A percentile compares a stretch with the other conserved stretches of the same genome.
These are phyloP conservation scores for Drosophila engyochracea DNA, from an alignment of 2,888 invertebrate genomes.

Conservation along the genomic window DNA sequence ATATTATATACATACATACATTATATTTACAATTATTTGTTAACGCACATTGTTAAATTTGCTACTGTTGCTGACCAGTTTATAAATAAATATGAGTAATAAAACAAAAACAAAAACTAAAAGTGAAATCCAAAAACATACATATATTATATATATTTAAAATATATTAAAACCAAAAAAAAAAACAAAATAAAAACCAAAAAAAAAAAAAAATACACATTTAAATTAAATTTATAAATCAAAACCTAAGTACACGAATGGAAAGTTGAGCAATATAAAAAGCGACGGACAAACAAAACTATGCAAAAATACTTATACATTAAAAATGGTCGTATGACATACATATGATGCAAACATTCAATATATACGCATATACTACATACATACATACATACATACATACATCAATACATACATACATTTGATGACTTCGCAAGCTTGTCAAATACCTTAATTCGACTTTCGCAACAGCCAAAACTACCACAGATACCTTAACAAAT, in stretches of 20 bases:
- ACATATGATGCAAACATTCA: constrained; percentile 44
- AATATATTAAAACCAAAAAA: constrained; percentile 75
- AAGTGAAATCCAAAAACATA: constrained; percentile 70
- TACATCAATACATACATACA: constrained; percentile 19
- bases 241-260: constrained; percentile 53
- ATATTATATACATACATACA: constrained; percentile 73
- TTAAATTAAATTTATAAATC: constrained; percentile 74
- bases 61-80: constrained; percentile 86
- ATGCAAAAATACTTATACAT: constrained; percentile 26
- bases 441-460: constrained; percentile 16
- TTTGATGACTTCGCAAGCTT: constrained; percentile 47
- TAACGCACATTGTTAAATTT: constrained; percentile 85
- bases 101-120: constrained; percentile 83
- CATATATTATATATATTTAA: constrained; percentile 81
- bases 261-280: constrained; percentile 61
- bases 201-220: constrained; percentile 50
- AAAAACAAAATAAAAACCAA: constrained; percentile 30
- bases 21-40: constrained; percentile 85
- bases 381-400: constrained; percentile 35
- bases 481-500: constrained; percentile 10
- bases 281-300: constrained; percentile 47
- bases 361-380: constrained; percentile 42
- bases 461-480: constrained; percentile 13
- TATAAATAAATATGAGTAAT: constrained; percentile 73
- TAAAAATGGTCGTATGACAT: constrained; percentile 16